phyloP scores from a whole-genome alignment of 2,113 vertebrate genomes.

The Struthio camelus region DNA sequence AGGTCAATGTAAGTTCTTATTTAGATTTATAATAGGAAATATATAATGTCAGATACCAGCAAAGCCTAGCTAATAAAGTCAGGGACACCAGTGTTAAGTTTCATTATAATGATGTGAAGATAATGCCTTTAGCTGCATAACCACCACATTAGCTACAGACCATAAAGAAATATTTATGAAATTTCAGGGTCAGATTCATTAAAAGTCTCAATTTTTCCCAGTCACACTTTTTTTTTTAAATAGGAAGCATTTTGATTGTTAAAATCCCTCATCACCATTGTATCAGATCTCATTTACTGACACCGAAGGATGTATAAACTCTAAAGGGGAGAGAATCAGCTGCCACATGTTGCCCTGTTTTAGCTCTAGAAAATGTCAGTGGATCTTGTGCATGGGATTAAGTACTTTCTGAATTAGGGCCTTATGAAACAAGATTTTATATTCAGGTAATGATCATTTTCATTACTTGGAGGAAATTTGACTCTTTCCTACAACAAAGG shows the following conservation, averaged over 20 bases:
- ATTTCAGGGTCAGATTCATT: constrained; percentile 69
- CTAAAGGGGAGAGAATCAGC: neutral
- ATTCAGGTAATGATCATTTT: neutral
- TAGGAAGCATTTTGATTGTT: constrained; percentile 28
- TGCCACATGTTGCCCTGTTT: neutral
- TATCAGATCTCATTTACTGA: constrained; percentile 2
- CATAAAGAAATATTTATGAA: constrained; percentile 74
- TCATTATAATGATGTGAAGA: constrained; percentile 78
- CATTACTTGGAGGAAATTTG: neutral
- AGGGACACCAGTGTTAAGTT: constrained; percentile 69
- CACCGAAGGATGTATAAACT: neutral
- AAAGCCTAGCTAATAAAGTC: constrained; percentile 65
- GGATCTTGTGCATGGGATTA: neutral
- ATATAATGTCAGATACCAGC: constrained; percentile 59
- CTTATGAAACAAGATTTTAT: constrained; percentile 20
- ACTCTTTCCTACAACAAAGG: neutral
- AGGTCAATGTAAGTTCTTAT: constrained; percentile 80
- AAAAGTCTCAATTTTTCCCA: constrained; percentile 40
- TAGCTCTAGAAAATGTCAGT: neutral
- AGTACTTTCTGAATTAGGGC: neutral
- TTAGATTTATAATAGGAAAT: constrained; percentile 80
- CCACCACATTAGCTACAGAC: constrained; percentile 73
- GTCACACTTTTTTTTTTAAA: constrained; percentile 10
- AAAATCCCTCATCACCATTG: neutral
- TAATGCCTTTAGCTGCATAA: constrained; percentile 79